A percentile compares a stretch with the other conserved stretches of the same genome.
phyloP scores from a whole-genome alignment of 2,888 invertebrate genomes.

The Craniophora ligustri region DNA sequence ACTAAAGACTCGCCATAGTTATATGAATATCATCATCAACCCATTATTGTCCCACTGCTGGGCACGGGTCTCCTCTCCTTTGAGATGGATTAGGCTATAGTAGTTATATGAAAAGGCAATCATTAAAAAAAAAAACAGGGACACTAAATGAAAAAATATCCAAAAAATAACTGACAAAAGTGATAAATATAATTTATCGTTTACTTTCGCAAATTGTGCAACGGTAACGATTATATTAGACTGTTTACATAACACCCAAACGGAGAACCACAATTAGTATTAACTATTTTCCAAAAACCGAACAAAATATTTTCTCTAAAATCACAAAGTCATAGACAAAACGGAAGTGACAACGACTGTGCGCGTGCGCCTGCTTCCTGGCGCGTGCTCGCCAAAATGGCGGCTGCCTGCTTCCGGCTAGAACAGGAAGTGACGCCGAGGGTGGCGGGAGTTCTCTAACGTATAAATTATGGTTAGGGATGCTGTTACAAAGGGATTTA shows the following conservation, averaged over 20 bases:
- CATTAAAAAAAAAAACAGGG: no score
- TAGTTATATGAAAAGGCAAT: no score
- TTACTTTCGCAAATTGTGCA: no score
- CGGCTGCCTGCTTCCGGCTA: slow-evolving; percentile 81
- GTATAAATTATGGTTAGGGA: slow-evolving; percentile 83
- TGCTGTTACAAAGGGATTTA: slow-evolving; percentile 67
- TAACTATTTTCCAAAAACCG: slow-evolving; percentile 60
- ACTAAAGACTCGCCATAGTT: no score
- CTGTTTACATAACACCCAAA: slow-evolving; percentile 33
- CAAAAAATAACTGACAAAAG: no score
- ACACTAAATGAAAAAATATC: no score
- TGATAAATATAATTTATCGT: no score
- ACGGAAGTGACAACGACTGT: slow-evolving; percentile 80
- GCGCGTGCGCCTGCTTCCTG: slow-evolving; percentile 86
- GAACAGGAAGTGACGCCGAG: slow-evolving; percentile 74
- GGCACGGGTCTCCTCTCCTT: no score
- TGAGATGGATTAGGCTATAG: no score
- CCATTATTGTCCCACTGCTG: no score
- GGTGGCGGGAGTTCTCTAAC: slow-evolving; percentile 66
- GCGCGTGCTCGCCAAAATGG: slow-evolving; percentile 87
- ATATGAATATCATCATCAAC: no score
- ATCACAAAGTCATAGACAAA: slow-evolving; percentile 72
- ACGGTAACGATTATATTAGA: no score
- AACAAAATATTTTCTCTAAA: slow-evolving; percentile 80
- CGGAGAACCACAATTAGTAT: slow-evolving; percentile 25